Evolutionary conservation across 2,797 vertebrate genomes (phyloP), one percentile per base, ranked within the genome.

Genomic region (Alexandromys oeconomus): DNA sequence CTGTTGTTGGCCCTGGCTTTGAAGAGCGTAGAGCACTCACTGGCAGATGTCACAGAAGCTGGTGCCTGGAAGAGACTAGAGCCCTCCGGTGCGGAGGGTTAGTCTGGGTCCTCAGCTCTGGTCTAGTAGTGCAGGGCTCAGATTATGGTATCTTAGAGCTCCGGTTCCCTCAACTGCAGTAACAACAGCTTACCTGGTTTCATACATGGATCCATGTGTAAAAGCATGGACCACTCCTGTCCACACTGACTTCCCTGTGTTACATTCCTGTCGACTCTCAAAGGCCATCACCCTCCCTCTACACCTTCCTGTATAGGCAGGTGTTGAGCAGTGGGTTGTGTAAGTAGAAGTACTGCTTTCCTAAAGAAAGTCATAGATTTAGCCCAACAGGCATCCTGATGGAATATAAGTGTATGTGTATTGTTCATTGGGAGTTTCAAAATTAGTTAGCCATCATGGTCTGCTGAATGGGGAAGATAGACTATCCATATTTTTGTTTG

Each of bases 1-100:
- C 80, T 71, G 82, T 85, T 86, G 84, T 91, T 31, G 65, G 37
- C 76, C 17, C 80, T 84, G 59, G 57, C 69, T 94, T 71, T 89
- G 89, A 93, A 59, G 59, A 81, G 90, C 91, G 51, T 51, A 51
- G 82, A 46, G 37, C 34, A 15, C 82, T 91, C 54, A 34, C 15
- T 46, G 48, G 54, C 65, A 23, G 21, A 15, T 46, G 15, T 10
- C 54, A 25, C n/a, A 34, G 67, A 51, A n/a, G 46, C 77, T 14
- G 76, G 7, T 67, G 12, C 3, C 0, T n/a, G 48, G 34, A 57
- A 80, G 27, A 76, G 31, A 5, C 8, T 6, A 29, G n/a, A 29
- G 5, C 61, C 5, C 13, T 12, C 3, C 0, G 6, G 17, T 51
- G 31, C 7, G 19, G 54, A 63, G 6, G 12, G 54, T 79, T 65